Percentiles rank a stretch among this genome's conserved stretches.
Evolutionary conservation across 1,140 invertebrate genomes (phyloP).

Genomic region (Drosophila hydei): DNA sequence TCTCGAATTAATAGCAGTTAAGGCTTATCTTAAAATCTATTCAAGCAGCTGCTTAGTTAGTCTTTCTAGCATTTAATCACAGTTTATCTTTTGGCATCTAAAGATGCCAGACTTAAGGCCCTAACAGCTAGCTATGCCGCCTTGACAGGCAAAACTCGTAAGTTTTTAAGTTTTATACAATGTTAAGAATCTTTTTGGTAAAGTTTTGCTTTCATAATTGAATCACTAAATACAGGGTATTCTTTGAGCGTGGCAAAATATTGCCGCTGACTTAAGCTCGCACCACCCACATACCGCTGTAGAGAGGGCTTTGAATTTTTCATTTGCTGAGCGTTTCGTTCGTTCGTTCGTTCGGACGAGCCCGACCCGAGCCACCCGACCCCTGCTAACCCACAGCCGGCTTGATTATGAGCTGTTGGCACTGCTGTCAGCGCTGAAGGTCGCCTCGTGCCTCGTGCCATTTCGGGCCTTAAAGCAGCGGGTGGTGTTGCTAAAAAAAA

Average conservation of each 20-base stretch:
- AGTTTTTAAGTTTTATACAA: too few species aligned
- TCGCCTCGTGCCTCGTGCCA: constrained; percentile 50
- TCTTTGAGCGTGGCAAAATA: not conserved
- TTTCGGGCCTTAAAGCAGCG: constrained; percentile 46
- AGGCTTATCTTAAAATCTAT: constrained; percentile 3
- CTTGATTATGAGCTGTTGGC: constrained; percentile 53
- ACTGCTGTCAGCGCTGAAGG: constrained; percentile 64
- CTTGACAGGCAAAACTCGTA: too few species aligned
- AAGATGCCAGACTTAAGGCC: too few species aligned
- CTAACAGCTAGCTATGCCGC: too few species aligned
- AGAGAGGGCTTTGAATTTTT: constrained; percentile 61
- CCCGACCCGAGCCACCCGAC: constrained; percentile 10
- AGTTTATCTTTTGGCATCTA: too few species aligned
- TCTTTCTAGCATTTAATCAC: not conserved
- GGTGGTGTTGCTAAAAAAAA: constrained; percentile 34
- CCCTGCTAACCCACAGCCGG: constrained; percentile 2
- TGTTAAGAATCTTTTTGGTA: too few species aligned
- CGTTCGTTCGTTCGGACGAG: constrained; percentile 21
- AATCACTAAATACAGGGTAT: not conserved
- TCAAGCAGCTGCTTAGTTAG: not conserved
- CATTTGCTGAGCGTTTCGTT: constrained; percentile 44
- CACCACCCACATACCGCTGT: constrained; percentile 17
- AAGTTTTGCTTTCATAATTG: too few species aligned
- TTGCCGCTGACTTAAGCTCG: constrained; percentile 11
- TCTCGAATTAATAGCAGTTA: constrained; percentile 2